phyloP scores from a whole-genome alignment of 2,888 invertebrate species.

The Melanchra persicariae region DNA sequence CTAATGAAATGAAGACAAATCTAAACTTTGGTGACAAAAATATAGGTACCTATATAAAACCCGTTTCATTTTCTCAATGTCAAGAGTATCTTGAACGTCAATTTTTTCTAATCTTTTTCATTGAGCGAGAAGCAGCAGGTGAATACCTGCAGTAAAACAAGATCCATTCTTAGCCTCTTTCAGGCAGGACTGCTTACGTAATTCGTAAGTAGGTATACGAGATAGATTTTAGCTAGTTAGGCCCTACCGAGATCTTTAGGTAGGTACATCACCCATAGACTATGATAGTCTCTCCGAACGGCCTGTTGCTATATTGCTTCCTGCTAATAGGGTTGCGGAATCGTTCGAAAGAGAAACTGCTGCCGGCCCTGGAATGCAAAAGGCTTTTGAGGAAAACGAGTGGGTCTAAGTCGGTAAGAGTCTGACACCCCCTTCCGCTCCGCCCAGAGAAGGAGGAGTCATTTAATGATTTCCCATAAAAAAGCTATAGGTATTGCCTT shows the following conservation, averaged over 20 bases:
- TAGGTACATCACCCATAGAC: neutral
- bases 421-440: no score
- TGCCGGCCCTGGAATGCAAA: no score
- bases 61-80: constrained; percentile 2
- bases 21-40: no score
- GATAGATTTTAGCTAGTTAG: neutral
- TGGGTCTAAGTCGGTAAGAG: no score
- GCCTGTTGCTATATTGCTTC: neutral
- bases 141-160: neutral
- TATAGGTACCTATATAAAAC: no score
- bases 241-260: neutral
- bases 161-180: neutral
- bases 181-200: neutral
- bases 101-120: constrained; percentile 4
- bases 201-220: neutral
- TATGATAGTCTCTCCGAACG: neutral
- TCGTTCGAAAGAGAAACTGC: no score
- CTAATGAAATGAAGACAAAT: no score
- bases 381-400: no score
- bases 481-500: no score
- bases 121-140: constrained; percentile 3
- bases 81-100: constrained; percentile 9
- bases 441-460: no score
- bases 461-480: no score
- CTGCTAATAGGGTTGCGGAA: no score